phyloP scores from a whole-genome alignment of 2,888 invertebrate species.

The Esperia sulphurella region DNA sequence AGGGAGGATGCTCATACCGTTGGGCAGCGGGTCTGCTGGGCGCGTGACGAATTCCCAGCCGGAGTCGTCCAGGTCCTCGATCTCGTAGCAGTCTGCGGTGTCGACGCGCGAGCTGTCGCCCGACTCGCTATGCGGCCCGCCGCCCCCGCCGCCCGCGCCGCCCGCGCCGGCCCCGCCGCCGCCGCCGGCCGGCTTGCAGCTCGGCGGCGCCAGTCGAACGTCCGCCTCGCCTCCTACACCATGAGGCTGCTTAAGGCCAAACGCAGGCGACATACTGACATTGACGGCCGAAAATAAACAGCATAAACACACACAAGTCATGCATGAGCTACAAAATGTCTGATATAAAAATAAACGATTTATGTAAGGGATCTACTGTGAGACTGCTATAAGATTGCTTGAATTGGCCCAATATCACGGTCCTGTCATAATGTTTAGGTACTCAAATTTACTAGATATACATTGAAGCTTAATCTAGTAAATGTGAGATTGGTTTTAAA shows the following conservation, averaged over 20 bases:
- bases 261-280: no score
- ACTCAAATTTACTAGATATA: no score
- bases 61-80: conserved; percentile 71
- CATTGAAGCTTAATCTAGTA: no score
- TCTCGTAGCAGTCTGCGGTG: conserved; percentile 74
- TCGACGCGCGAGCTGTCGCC: conserved; percentile 40
- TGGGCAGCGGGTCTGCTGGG: conserved; percentile 64
- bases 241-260: background rate
- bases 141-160: conserved; percentile 2
- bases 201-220: conserved; percentile 31
- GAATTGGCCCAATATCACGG: no score
- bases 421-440: no score
- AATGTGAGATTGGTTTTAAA: no score
- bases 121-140: conserved; percentile 17
- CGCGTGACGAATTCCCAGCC: conserved; percentile 71
- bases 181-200: conserved; percentile 20
- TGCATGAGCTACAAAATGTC: no score
- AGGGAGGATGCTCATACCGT: conserved; percentile 34
- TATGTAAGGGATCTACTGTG: no score
- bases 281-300: no score
- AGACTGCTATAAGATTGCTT: no score
- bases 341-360: no score
- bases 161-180: conserved; percentile 22
- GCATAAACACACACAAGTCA: no score
- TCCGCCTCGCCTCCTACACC: conserved; percentile 54